Percentiles rank a stretch among this genome's conserved stretches.
These are phyloP conservation scores for Tetragonula carbonaria DNA, from an alignment of 2,888 invertebrate genomes.

Conservation along the genomic window DNA sequence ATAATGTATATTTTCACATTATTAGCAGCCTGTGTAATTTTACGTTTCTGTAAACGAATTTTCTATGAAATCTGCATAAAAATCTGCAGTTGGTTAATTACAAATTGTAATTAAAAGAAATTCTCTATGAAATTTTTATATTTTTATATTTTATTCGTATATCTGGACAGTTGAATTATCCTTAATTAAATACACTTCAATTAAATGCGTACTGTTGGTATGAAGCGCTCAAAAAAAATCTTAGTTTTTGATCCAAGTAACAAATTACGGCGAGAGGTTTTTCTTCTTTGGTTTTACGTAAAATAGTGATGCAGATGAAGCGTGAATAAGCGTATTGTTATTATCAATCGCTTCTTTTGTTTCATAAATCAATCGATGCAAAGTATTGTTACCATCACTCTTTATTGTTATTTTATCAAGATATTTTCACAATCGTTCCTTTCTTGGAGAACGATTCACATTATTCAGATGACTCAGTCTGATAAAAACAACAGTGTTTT, in stretches of 20 bases:
- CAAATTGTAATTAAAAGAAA: background rate
- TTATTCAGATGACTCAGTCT: background rate
- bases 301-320: background rate
- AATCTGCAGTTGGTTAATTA: background rate
- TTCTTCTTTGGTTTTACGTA: background rate
- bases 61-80: too few relatives aligned
- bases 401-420: background rate
- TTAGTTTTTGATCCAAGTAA: background rate
- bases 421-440: background rate
- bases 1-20: too few relatives aligned
- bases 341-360: background rate
- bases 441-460: background rate
- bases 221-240: background rate
- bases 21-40: too few relatives aligned
- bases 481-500: background rate
- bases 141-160: background rate
- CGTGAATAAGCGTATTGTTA: background rate
- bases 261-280: background rate
- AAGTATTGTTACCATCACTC: background rate
- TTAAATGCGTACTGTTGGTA: too few relatives aligned
- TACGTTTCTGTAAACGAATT: too few relatives aligned
- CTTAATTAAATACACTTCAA: too few relatives aligned
- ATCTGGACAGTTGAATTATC: background rate
- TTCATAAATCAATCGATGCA: background rate
- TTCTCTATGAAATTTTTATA: background rate